phyloP scores from a whole-genome alignment of 2,888 invertebrate species.

The Amphipoea oculea region DNA sequence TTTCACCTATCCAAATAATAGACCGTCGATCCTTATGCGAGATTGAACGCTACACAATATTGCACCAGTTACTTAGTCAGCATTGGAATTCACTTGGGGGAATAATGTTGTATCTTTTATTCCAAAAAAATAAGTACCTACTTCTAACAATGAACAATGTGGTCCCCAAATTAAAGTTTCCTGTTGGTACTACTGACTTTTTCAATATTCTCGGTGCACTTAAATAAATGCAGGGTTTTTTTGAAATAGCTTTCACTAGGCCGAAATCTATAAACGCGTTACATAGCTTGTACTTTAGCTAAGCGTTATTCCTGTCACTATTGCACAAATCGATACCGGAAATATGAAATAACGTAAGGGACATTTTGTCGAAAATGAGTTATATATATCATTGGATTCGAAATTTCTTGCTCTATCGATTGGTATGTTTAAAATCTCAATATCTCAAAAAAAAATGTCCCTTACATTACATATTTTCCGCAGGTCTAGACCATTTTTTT shows the following conservation, averaged over 20 bases:
- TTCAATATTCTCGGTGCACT: not conserved
- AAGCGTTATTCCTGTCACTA: no score
- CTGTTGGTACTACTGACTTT: not conserved
- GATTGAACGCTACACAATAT: conserved; percentile 26
- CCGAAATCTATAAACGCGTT: not conserved
- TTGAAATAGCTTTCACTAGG: not conserved
- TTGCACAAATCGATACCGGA: no score
- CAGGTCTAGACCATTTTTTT: no score
- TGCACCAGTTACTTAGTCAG: conserved; percentile 25
- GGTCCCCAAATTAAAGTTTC: not conserved
- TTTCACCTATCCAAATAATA: conserved; percentile 71
- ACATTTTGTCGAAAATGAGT: no score
- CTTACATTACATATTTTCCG: no score
- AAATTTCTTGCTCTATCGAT: no score
- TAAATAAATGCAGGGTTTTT: not conserved
- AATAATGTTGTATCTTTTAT: not conserved
- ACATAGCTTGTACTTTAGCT: no score
- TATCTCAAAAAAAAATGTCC: no score
- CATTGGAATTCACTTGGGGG: conserved; percentile 10
- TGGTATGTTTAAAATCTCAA: no score
- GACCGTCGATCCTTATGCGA: conserved; percentile 48
- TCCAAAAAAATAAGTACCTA: not conserved
- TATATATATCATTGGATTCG: no score
- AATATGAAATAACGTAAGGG: no score
- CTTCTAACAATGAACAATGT: not conserved